Percentiles rank a stretch among this genome's conserved stretches.
phyloP scores from a whole-genome alignment of 2,797 vertebrate species.

The Triplophysa bombifrons region DNA sequence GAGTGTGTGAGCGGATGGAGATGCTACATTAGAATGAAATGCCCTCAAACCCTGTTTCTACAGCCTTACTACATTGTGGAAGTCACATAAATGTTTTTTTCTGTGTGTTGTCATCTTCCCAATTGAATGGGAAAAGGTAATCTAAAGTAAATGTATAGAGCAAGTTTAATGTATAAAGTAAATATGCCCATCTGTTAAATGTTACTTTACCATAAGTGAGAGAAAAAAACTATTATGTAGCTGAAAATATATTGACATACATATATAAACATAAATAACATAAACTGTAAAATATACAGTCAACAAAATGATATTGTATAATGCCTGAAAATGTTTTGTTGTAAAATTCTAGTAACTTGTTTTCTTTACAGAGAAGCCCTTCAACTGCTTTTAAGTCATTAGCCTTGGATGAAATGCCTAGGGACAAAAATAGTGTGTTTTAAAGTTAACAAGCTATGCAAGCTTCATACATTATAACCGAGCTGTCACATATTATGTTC shows the following conservation, averaged over 20 bases:
- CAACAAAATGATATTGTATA: too few species aligned
- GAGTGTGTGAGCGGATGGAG: constrained; percentile 53
- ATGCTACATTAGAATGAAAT: constrained; percentile 12
- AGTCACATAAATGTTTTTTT: background rate
- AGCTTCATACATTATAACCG: constrained; percentile 34
- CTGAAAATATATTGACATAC: background rate
- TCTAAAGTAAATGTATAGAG: too few species aligned
- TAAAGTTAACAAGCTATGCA: constrained; percentile 5
- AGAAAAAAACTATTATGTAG: background rate
- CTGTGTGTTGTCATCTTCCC: background rate
- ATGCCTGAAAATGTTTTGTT: background rate
- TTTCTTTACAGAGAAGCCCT: background rate
- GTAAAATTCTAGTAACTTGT: too few species aligned
- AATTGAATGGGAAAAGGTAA: too few species aligned
- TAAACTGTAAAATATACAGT: too few species aligned
- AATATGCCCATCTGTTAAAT: too few species aligned
- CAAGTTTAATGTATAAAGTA: too few species aligned
- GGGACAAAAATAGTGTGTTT: constrained; percentile 5
- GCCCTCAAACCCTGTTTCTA: constrained; percentile 6
- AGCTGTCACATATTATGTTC: constrained; percentile 26
- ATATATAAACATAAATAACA: too few species aligned
- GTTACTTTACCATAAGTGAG: too few species aligned
- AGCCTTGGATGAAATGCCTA: background rate
- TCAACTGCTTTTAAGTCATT: background rate
- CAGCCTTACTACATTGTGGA: constrained; percentile 8